phyloP scores from a whole-genome alignment of 53 echinoderm and acorn worm species.

The Temnopleurus reevesii region DNA sequence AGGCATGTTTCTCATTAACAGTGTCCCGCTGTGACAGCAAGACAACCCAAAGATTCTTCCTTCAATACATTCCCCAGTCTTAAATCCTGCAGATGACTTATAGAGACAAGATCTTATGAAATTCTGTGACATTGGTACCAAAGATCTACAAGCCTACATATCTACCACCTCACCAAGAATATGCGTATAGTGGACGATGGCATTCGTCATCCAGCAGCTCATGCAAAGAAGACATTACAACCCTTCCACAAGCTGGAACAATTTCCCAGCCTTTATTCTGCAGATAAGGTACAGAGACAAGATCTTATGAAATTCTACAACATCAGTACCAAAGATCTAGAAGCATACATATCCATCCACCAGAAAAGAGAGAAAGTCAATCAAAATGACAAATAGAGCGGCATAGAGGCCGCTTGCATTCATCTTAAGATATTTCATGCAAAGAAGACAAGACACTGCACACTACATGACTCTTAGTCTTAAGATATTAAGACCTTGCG shows the following conservation, averaged over 20 bases:
- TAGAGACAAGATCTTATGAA: too few relatives aligned
- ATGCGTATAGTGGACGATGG: neutral
- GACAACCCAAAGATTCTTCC: conserved; percentile 55
- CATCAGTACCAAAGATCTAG: neutral
- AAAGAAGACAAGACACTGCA: too few relatives aligned
- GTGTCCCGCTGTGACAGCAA: conserved; percentile 56
- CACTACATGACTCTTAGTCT: too few relatives aligned
- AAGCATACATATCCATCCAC: too few relatives aligned
- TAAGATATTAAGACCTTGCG: too few relatives aligned
- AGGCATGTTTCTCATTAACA: conserved; percentile 71
- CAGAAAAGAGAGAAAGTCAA: too few relatives aligned
- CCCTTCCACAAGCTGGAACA: conserved; percentile 43
- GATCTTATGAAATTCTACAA: conserved; percentile 45
- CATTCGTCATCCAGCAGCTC: too few relatives aligned
- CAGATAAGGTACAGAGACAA: conserved; percentile 46
- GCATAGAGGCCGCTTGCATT: too few relatives aligned
- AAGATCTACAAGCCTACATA: conserved; percentile 65
- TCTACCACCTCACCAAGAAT: conserved; percentile 44
- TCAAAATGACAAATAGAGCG: too few relatives aligned
- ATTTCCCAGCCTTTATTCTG: conserved; percentile 24
- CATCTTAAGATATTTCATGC: too few relatives aligned
- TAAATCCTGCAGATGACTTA: too few relatives aligned
- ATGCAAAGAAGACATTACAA: neutral
- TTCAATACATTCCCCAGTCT: conserved; percentile 46
- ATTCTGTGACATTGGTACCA: conserved; percentile 54